Conservation (phyloP, 2,113 vertebrate species). For the Mola mola region DNA sequence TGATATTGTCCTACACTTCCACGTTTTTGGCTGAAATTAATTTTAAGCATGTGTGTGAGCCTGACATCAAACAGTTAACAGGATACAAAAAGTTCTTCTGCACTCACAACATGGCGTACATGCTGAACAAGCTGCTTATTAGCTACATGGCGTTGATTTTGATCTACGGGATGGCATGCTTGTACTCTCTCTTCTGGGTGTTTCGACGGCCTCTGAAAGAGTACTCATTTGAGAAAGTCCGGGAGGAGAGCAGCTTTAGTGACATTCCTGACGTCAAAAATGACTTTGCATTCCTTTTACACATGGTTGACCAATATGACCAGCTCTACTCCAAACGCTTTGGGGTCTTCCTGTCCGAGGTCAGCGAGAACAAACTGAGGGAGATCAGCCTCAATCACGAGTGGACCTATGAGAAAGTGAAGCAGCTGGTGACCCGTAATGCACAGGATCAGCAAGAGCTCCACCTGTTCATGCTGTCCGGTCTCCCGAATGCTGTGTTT, state of each 20-base stretch:
- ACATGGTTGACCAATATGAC: slow-evolving; percentile 98
- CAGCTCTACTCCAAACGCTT: slow-evolving; percentile 97
- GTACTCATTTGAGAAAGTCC: slow-evolving; percentile 97
- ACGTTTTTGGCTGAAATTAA: slow-evolving; percentile 90
- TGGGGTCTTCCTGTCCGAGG: slow-evolving; percentile 94
- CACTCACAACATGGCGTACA: slow-evolving; percentile 98
- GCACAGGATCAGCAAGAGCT: slow-evolving; percentile 93
- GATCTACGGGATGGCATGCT: slow-evolving; percentile 93
- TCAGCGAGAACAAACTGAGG: slow-evolving; percentile 96
- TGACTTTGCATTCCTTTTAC: slow-evolving; percentile 96
- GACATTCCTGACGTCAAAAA: slow-evolving; percentile 99
- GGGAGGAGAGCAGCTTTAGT: slow-evolving; percentile 97
- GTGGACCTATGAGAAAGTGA: slow-evolving; percentile 95
- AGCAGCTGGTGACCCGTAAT: slow-evolving; percentile 90
- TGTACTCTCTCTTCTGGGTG: slow-evolving; percentile 96
- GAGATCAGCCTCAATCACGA: slow-evolving; percentile 98
- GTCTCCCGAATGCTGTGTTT: slow-evolving; percentile 93
- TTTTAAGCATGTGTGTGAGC: slow-evolving; percentile 88
- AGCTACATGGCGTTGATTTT: slow-evolving; percentile 94
- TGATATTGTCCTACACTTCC: slow-evolving; percentile 94
- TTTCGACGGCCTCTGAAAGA: slow-evolving; percentile 95
- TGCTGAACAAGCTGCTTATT: slow-evolving; percentile 93
- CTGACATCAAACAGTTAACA: slow-evolving; percentile 87
- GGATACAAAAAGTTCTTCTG: slow-evolving; percentile 90
- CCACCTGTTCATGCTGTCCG: slow-evolving; percentile 94